These are phyloP conservation scores for Pterois miles DNA, from an alignment of 2,797 vertebrate genomes.

Conservation along the genomic window DNA sequence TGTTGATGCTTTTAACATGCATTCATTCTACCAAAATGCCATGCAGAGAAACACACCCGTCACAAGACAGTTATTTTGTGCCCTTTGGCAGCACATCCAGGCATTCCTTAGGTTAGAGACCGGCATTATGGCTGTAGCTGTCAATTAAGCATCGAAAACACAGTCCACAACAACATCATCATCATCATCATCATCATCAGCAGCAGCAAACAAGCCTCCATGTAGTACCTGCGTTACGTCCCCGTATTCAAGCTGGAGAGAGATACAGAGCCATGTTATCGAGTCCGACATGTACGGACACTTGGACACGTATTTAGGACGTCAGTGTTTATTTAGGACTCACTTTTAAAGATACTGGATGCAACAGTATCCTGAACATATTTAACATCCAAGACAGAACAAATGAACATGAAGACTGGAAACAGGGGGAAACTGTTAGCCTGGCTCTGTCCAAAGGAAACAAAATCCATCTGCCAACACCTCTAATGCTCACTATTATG, in stretches of 20 bases:
- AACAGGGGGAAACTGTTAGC: too few species aligned
- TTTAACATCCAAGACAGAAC: background rate
- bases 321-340: background rate
- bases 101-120: conserved; percentile 42
- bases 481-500: background rate
- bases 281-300: background rate
- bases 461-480: background rate
- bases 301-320: too few species aligned
- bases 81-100: conserved; percentile 35
- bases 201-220: conserved; percentile 1
- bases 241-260: conserved; percentile 44
- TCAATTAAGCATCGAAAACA: conserved; percentile 26
- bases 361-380: too few species aligned
- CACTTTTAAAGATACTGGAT: background rate
- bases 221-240: conserved; percentile 37
- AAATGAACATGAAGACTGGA: background rate
- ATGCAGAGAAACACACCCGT: conserved; percentile 41
- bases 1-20: conserved; percentile 28
- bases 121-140: background rate
- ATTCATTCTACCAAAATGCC: conserved; percentile 7
- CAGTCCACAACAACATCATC: conserved; percentile 16
- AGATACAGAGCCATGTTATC: conserved; percentile 52
- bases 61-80: conserved; percentile 5
- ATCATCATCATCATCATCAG: conserved; percentile 10
- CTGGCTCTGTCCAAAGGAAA: background rate